Evolutionary conservation across 2,888 invertebrate genomes (phyloP).

Genomic region (Melanostoma mellinum): DNA sequence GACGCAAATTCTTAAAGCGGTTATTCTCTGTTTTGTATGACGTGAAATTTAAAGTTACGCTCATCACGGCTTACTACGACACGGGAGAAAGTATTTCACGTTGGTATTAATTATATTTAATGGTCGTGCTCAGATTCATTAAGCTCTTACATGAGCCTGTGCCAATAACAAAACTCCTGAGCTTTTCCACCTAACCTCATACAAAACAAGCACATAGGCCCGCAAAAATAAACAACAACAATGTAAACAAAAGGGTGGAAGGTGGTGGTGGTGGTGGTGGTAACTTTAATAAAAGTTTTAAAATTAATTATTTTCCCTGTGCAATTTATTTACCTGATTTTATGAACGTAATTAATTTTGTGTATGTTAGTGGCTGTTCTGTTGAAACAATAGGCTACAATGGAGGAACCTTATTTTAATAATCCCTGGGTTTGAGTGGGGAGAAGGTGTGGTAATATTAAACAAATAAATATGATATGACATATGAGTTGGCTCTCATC

Average conservation of each 20-base stretch:
- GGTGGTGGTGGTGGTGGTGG: not conserved
- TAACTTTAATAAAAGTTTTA: constrained; percentile 17
- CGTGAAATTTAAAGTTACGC: not conserved
- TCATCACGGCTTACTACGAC: not conserved
- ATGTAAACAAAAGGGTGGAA: constrained; percentile 20
- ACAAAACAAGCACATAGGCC: not conserved
- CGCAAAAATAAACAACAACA: not conserved
- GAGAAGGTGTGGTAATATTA: too few species aligned
- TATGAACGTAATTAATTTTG: constrained; percentile 40
- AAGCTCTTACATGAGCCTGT: constrained; percentile 6
- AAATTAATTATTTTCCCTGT: constrained; percentile 25
- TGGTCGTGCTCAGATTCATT: constrained; percentile 17
- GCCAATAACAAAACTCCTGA: not conserved
- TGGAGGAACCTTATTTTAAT: too few species aligned
- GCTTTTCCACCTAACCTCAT: not conserved
- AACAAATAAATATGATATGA: too few species aligned
- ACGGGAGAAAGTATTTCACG: constrained; percentile 9
- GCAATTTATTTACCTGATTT: constrained; percentile 24
- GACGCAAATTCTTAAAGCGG: too few species aligned
- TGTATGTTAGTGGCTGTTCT: not conserved
- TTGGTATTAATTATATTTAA: constrained; percentile 35
- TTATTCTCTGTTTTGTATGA: too few species aligned
- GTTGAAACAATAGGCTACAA: too few species aligned
- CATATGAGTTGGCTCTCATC: too few species aligned
- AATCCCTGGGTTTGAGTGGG: too few species aligned